Base-by-base conservation (phyloP, 2,113 vertebrate genomes). In the Aegotheles bennettii region DNA sequence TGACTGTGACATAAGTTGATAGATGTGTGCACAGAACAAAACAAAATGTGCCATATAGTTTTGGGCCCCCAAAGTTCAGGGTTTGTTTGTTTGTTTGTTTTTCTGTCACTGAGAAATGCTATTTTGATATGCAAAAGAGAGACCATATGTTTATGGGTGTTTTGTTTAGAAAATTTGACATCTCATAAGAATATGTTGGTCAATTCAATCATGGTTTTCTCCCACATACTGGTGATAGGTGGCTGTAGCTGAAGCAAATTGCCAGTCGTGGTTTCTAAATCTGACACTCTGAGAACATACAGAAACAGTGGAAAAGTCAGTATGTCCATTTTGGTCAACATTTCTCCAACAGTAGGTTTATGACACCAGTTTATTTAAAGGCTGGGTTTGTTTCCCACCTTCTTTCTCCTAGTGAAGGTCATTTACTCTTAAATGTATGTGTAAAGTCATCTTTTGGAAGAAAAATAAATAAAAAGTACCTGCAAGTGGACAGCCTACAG, bases 1-100 rank as follows among this genome's bases (percentile, higher is more conserved):
- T 75, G 57, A 92, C 77, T 77, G 84, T 59, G 89, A 45, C 74
- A 63, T 35, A 50, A 80, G 12, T n/a, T 67, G 79, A 93, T 76
- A 96, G 78, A 96, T 80, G 76, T 63, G n/a, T 90, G 75, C 96
- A 90, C 84, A 91, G 74, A 96, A 94, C n/a, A 95, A 95, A 96
- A 80, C 33, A 96, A 95, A 56, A 50, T 69, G 48, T 93, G 70
- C 68, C 60, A 85, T 36, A 84, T 57, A 83, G 35, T 93, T 97
- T 73, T 95, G 29, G 59, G 83, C 70, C 77, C 70, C 53, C 47
- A 60, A 85, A 89, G 17, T 82, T 93, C 56, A 63, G 45, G n/a
- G n/a, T n/a, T n/a, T 64, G 25, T 11, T 57, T 60, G 83, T 45
- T 24, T 11, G 23, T 31, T 3, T 75, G 28, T 96, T 56, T 90